These are phyloP conservation scores for Hoplostethus atlanticus DNA, from an alignment of 2,797 vertebrate genomes.

Conservation along the genomic window DNA sequence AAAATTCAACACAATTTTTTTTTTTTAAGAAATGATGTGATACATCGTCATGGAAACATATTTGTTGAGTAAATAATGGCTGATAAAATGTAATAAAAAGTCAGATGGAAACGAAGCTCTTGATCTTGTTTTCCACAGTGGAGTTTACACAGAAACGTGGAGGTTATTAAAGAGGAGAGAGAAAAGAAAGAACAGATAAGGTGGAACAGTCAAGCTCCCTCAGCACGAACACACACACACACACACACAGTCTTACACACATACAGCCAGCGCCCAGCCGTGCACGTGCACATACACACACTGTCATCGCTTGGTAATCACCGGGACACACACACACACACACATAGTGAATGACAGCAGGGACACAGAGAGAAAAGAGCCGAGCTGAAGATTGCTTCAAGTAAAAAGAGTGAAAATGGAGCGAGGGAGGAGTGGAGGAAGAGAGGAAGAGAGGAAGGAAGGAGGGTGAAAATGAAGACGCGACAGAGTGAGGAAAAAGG, in stretches of 20 bases:
- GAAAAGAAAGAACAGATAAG: constrained; percentile 1
- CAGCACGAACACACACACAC: not conserved
- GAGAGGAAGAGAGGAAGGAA: constrained; percentile 8
- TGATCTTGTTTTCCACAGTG: too few species aligned
- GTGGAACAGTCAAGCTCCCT: not conserved
- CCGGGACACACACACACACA: constrained; percentile 25
- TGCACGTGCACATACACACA: not conserved
- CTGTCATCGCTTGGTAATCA: constrained; percentile 45
- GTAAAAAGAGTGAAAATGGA: constrained; percentile 63
- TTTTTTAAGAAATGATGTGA: too few species aligned
- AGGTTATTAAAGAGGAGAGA: not conserved
- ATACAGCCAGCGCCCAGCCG: not conserved
- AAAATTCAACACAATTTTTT: too few species aligned
- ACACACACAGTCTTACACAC: too few species aligned
- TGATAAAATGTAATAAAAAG: too few species aligned
- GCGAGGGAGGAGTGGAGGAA: constrained; percentile 44
- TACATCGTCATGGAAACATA: too few species aligned
- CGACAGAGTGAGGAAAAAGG: not conserved
- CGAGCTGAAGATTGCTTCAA: constrained; percentile 68
- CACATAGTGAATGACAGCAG: constrained; percentile 64
- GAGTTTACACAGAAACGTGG: not conserved
- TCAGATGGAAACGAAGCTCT: too few species aligned
- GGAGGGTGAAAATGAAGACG: not conserved
- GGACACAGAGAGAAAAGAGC: constrained; percentile 27
- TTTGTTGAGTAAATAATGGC: too few species aligned